A percentile compares a stretch with the other conserved stretches of the same genome.
phyloP scores from a whole-genome alignment of 2,113 vertebrate species.

The Carassius carassius region DNA sequence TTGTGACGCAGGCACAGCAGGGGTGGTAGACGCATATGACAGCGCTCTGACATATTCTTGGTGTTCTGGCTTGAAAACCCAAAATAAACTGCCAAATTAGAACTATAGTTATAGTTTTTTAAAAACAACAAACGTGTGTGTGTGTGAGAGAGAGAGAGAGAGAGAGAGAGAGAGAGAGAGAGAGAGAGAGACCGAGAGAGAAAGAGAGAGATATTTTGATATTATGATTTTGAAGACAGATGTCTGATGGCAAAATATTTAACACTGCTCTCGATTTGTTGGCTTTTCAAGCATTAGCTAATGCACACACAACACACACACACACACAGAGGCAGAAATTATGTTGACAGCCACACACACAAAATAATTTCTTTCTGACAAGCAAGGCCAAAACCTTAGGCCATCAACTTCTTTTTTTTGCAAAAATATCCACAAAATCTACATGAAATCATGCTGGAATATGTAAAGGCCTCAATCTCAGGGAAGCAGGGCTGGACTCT shows the following conservation, averaged over 20 bases:
- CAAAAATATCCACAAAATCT: slow-evolving; percentile 39
- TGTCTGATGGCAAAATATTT: slow-evolving; percentile 2
- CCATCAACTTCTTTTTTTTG: slow-evolving; percentile 36
- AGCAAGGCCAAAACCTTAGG: slow-evolving; percentile 34
- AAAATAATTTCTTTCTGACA: slow-evolving; percentile 19
- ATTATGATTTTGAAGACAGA: background rate
- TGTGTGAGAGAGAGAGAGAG: too few species aligned
- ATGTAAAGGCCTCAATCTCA: slow-evolving; percentile 41
- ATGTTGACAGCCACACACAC: slow-evolving; percentile 7
- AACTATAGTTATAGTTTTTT: background rate
- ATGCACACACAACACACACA: background rate
- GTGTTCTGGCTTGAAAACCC: background rate
- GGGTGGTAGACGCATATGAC: background rate
- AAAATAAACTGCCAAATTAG: background rate
- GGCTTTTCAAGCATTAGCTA: background rate
- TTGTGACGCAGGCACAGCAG: background rate
- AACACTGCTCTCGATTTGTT: background rate
- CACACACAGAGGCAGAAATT: slow-evolving; percentile 4
- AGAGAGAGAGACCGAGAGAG: too few species aligned
- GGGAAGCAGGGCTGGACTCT: slow-evolving; percentile 32
- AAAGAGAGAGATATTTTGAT: background rate
- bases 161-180: too few species aligned
- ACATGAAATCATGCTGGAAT: slow-evolving; percentile 35
- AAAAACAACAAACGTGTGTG: too few species aligned
- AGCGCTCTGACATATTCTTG: background rate